Evolutionary conservation across 2,888 invertebrate species (phyloP).

Genomic region (Ectropis crepuscularia): DNA sequence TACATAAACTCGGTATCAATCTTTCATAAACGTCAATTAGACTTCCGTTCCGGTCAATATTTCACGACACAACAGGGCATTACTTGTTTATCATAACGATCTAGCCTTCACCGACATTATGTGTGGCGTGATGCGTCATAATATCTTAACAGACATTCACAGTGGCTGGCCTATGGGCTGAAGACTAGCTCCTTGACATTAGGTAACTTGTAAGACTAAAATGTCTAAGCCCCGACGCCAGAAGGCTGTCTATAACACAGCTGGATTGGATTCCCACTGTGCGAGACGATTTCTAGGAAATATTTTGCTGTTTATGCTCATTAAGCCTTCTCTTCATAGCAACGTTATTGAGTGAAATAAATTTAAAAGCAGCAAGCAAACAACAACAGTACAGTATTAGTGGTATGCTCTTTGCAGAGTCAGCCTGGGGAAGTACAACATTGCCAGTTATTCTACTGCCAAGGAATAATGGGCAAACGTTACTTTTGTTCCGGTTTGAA

Average conservation of each 20-base stretch:
- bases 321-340: neutral
- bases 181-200: constrained; percentile 12
- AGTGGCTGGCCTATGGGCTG: neutral
- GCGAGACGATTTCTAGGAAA: constrained; percentile 19
- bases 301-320: constrained; percentile 10
- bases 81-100: constrained; percentile 31
- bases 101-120: constrained; percentile 32
- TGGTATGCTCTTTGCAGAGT: too few relatives aligned
- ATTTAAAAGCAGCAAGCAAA: too few relatives aligned
- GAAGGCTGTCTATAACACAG: constrained; percentile 8
- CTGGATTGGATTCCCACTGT: constrained; percentile 15
- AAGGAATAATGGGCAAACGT: too few relatives aligned
- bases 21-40: constrained; percentile 13
- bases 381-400: too few relatives aligned
- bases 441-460: too few relatives aligned
- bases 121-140: constrained; percentile 26
- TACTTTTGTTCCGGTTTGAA: too few relatives aligned
- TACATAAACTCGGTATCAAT: neutral
- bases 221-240: constrained; percentile 8
- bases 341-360: too few relatives aligned
- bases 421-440: too few relatives aligned
- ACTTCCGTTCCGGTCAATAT: constrained; percentile 21
- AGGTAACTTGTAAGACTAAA: neutral
- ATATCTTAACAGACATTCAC: neutral
- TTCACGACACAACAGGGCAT: constrained; percentile 18